Evolutionary conservation across 2,113 vertebrate species (phyloP).

Genomic region (Prolemur simus): DNA sequence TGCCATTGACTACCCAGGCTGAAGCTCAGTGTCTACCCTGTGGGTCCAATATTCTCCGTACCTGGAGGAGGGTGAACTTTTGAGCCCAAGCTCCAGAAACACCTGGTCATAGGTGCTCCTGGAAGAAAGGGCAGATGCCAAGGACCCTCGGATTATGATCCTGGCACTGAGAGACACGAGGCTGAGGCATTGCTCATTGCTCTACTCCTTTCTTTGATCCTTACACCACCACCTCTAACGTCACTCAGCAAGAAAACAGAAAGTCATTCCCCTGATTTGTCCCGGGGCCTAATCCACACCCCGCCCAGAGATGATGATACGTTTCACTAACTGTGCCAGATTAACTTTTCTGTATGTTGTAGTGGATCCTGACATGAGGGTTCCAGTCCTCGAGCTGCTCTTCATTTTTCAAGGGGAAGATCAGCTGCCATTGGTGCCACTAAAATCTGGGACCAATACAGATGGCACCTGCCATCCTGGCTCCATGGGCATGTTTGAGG

Average conservation of each 20-base stretch:
- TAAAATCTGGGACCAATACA: background rate
- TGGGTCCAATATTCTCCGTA: background rate
- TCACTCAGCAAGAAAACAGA: background rate
- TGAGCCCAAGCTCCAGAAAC: background rate
- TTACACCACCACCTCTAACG: background rate
- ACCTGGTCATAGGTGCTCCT: background rate
- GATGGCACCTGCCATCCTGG: background rate
- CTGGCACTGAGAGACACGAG: background rate
- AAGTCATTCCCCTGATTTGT: background rate
- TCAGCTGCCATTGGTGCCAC: background rate
- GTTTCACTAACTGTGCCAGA: background rate
- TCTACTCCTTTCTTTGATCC: background rate
- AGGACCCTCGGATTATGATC: background rate
- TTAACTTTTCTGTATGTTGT: background rate
- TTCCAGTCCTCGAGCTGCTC: background rate
- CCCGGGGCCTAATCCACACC: background rate
- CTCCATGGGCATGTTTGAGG: background rate
- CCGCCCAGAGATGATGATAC: background rate
- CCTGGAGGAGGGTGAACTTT: background rate
- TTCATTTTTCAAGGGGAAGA: background rate
- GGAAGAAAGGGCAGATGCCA: background rate
- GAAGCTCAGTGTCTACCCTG: background rate
- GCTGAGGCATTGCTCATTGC: background rate
- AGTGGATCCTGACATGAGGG: background rate
- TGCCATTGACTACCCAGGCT: background rate